Base-by-base conservation (phyloP, 2,888 invertebrate species). In the Agonum fuliginosum region DNA sequence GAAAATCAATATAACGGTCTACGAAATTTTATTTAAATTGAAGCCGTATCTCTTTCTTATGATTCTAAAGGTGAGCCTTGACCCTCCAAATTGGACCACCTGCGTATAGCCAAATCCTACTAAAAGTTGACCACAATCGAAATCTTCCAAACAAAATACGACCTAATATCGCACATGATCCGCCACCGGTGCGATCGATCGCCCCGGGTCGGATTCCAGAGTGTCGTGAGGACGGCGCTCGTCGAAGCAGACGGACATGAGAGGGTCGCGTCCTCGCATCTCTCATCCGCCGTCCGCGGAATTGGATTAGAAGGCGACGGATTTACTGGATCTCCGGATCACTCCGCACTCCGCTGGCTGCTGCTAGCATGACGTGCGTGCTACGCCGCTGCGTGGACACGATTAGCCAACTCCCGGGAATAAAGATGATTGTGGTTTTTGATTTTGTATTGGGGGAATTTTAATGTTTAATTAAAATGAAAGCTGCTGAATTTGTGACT, bases 231-330 rank as follows among this genome's bases (percentile, higher is more conserved):
- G 27, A 34, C 58, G 58, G 20, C 2, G 24, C 30, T 27, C 8
- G 22, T 43, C 24, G 27, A 19, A 27, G 37, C 22, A 73, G 58
- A 58, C 58, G 73, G 58, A 58, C 58, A 54, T 41, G 17, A 58
- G 22, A 14, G 41, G 58, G 12, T 24, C 58, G 73, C 58, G 58
- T 73, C 41, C 41, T 37, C 37, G 41, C 58, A 58, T 54, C 27
- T n/a, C n/a, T 6, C n/a, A n/a, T n/a, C 37, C 2, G 24, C 30
- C 46, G 12, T 37, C 48, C 24, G 27, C 34, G 43, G 37, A 41
- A 73, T 73, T 73, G 73, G 73, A 73, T 73, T 73, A 54, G 58
- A 24, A 58, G 22, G 24, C 58, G 58, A 20, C 41, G 73, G 73
- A 73, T 73, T 73, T 54, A 58, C 54, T 24, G 41, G 73, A 58